Evolutionary conservation across 2,888 invertebrate genomes (phyloP).

Genomic region (Hoplodrina ambigua): DNA sequence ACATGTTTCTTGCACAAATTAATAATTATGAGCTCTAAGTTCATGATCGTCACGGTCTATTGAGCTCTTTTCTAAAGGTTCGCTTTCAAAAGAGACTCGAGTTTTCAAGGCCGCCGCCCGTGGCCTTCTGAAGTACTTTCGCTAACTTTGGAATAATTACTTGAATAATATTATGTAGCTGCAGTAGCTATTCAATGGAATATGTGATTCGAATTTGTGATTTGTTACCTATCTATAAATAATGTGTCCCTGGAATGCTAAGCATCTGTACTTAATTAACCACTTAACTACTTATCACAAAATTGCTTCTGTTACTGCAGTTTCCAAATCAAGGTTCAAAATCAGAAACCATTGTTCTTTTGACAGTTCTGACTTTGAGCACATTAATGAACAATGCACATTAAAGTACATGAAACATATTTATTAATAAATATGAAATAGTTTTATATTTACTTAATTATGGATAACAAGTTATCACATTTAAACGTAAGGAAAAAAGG

Average conservation of each 20-base stretch:
- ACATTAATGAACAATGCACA: too few relatives aligned
- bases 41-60: conserved; percentile 86
- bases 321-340: not conserved
- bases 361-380: too few relatives aligned
- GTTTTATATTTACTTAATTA: too few relatives aligned
- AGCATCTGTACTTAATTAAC: too few relatives aligned
- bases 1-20: conserved; percentile 62
- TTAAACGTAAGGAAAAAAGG: too few relatives aligned
- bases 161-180: conserved; percentile 33
- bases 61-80: conserved; percentile 84
- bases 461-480: too few relatives aligned
- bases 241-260: not conserved
- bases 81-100: conserved; percentile 79
- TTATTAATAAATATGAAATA: too few relatives aligned
- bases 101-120: conserved; percentile 81
- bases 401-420: too few relatives aligned
- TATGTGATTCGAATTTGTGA: not conserved
- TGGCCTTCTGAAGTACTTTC: conserved; percentile 77
- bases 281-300: not conserved
- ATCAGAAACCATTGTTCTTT: too few relatives aligned
- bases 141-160: conserved; percentile 57
- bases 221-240: not conserved
- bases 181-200: not conserved
- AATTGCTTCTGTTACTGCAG: not conserved
- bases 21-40: conserved; percentile 73